Evolutionary conservation across 37 sponge, comb jelly and placozoan species (phyloP).

Genomic region (Mnemiopsis leidyi): DNA sequence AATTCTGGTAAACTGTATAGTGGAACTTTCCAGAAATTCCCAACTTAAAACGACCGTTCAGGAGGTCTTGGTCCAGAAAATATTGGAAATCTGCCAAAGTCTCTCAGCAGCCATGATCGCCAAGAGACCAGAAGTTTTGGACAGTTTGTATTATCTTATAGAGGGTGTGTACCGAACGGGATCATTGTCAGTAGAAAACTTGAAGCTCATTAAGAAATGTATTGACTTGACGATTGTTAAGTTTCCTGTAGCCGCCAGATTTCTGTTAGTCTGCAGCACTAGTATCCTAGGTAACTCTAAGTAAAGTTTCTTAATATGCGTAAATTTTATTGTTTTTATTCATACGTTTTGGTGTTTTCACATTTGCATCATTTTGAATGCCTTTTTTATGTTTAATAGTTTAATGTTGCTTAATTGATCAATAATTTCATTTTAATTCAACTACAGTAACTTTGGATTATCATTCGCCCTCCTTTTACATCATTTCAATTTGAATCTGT

Average conservation of each 20-base stretch:
- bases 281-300: background rate
- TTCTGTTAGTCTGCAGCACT: conserved; percentile 10
- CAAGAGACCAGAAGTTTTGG: conserved; percentile 10
- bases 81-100: background rate
- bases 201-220: background rate
- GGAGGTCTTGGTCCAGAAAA: background rate
- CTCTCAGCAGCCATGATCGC: background rate
- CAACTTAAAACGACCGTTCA: background rate
- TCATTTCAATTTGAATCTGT: no score
- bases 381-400: no score
- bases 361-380: no score
- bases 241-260: conserved; percentile 27
- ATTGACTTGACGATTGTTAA: conserved; percentile 10
- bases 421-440: no score
- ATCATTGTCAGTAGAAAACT: background rate
- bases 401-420: no score
- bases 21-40: conserved; percentile 17
- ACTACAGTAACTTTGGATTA: no score
- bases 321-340: no score
- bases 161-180: conserved; percentile 10
- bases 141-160: conserved; percentile 36
- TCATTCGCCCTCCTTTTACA: no score
- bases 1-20: conserved; percentile 18
- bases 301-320: no score
- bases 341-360: no score